A percentile compares a stretch with the other conserved stretches of the same genome.
Conservation (phyloP, 2,113 vertebrate species). For the Oreochromis aureus region DNA sequence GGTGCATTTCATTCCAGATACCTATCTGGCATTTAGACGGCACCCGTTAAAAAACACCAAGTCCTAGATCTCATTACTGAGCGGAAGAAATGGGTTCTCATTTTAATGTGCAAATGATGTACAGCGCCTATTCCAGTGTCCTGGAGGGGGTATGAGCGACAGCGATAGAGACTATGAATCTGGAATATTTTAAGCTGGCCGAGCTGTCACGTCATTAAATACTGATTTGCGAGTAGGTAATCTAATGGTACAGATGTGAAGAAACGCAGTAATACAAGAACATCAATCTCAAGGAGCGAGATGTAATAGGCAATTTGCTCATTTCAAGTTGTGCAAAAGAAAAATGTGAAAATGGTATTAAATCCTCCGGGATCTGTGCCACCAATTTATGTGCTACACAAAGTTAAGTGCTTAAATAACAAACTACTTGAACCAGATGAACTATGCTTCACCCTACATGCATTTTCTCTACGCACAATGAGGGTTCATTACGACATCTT, state of each 20-base stretch:
- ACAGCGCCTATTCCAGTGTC: conserved; percentile 11
- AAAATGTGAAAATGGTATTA: background rate
- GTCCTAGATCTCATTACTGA: conserved; percentile 27
- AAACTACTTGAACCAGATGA: conserved; percentile 3
- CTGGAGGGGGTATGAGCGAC: conserved; percentile 1
- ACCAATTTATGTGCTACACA: conserved; percentile 4
- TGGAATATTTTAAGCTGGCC: conserved; percentile 3
- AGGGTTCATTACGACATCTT: background rate
- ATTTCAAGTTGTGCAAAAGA: background rate
- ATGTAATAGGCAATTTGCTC: conserved; percentile 27
- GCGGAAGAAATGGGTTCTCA: background rate
- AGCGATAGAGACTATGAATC: background rate
- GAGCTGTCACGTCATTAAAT: conserved; percentile 32
- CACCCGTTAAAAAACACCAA: background rate
- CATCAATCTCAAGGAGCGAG: conserved; percentile 4
- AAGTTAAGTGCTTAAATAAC: background rate
- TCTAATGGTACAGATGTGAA: conserved; percentile 10
- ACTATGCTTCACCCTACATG: background rate
- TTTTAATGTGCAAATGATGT: conserved; percentile 34
- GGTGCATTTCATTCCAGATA: background rate
- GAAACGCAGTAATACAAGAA: conserved; percentile 9
- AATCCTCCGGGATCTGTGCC: background rate
- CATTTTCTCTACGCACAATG: background rate
- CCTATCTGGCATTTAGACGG: background rate
- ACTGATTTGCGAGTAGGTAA: conserved; percentile 19